Evolutionary conservation across 2,113 vertebrate species (phyloP), one percentile per base, ranked within the genome.

Genomic region (Junco hyemalis): DNA sequence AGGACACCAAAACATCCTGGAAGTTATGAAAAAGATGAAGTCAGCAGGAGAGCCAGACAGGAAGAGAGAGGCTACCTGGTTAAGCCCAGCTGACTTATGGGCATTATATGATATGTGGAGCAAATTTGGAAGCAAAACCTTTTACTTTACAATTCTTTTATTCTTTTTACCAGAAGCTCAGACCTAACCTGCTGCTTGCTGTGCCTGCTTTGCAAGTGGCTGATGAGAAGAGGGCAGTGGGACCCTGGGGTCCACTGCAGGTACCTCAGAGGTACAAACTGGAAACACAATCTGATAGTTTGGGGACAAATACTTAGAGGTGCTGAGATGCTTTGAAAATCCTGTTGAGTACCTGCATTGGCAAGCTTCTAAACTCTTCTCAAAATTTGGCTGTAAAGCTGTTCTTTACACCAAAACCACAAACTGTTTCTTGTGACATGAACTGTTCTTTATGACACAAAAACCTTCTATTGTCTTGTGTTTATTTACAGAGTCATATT

Each of bases 11-110:
- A 95, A 77, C 51, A 61, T 42, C 15, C 42, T 45, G 60, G 15
- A 89, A 89, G 73, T 86, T 87, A 64, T 6, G 7, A 76, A 83
- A 90, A 93, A 77, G 10, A 74, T 71, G 3, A 90, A 90, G 20
- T 53, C 84, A 91, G 78, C 59, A 76, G 70, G 11, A 24, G 53
- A 76, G 54, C 9, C 21, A 79, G 44, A 64, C 20, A 86, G 13
- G 10, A 87, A 92, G 53, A 74, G 12, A 81, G 33, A 68, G 26
- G n/a, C 31, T 35, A 68, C n/a, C 36, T 78, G 47, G 21, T 84
- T 93, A 78, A 78, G 42, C 38, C 28, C 53, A 90, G 47, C 24
- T 88, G 35, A 68, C 6, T 36, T 24, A 63, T 31, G 21, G 38
- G 20, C 33, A 66, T 64, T 84, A 66, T 14, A 54, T 11, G 14